phyloP scores from a whole-genome alignment of 2,113 vertebrate genomes.

The Todiramphus chloris region DNA sequence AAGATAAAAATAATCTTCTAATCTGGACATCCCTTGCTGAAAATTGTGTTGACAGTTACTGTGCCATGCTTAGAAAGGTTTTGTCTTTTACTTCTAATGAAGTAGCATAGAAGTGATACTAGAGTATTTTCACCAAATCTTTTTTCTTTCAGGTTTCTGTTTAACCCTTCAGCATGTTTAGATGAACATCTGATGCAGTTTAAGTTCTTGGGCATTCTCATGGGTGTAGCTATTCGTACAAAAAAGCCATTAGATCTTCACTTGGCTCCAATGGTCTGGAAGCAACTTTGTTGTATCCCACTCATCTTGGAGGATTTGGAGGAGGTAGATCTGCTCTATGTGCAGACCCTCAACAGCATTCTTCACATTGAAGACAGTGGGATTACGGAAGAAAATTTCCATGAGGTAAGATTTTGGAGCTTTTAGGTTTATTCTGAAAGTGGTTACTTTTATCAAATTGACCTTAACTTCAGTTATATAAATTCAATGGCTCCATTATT shows the following conservation, averaged over 20 bases:
- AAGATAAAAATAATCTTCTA: background rate
- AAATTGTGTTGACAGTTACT: background rate
- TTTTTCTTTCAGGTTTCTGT: conserved; percentile 78
- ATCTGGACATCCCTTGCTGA: background rate
- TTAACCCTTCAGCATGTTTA: conserved; percentile 83
- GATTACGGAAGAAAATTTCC: conserved; percentile 88
- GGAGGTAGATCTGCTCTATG: conserved; percentile 87
- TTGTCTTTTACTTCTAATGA: background rate
- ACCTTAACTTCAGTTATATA: background rate
- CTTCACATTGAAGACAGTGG: conserved; percentile 92
- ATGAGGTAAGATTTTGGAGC: conserved; percentile 71
- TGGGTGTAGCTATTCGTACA: conserved; percentile 89
- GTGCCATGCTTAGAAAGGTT: background rate
- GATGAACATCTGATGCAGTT: conserved; percentile 87
- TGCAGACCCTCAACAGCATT: conserved; percentile 89
- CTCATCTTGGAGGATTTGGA: conserved; percentile 85
- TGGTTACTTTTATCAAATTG: background rate
- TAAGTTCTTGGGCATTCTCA: conserved; percentile 86
- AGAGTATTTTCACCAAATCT: background rate
- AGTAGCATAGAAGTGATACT: background rate
- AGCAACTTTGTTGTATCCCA: conserved; percentile 87
- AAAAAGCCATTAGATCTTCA: conserved; percentile 89
- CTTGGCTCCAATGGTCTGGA: conserved; percentile 86
- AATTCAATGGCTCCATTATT: background rate
- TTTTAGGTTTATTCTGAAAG: background rate